Base-by-base conservation (phyloP, 2,113 vertebrate genomes). In the Irena cyanogastra region DNA sequence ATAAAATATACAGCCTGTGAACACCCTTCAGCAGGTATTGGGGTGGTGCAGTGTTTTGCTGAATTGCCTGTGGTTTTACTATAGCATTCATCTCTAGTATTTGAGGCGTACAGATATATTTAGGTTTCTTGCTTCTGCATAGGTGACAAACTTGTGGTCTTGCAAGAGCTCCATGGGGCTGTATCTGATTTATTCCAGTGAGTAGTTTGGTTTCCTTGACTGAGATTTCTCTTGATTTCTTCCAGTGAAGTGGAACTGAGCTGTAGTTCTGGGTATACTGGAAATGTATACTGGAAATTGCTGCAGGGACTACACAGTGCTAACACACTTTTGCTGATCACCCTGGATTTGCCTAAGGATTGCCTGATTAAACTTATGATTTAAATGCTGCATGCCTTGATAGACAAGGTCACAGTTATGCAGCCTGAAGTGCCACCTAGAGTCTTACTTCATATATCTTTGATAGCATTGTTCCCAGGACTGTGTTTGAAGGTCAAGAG, bases 341-440 rank as follows among this genome's bases (percentile, higher is more conserved):
- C 53, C 49, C 45, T 56, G 72, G 56, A n/a, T n/a, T 75, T 93
- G 82, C 72, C 91, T 75, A 74, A 89, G 61, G 86, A 87, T 88
- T 69, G 81, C 68, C 77, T 91, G 86, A 91, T 90, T 94, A 94
- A 94, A 92, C 30, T 30, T 72, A 33, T 3, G 30, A 66, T 94
- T 93, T 93, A 96, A 85, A 94, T 94, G 65, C 37, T 80, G 23
- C 2, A 0, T 91, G 35, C 88, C 78, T 95, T 83, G 76, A 93
- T 84, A 83, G 82, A 87, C 61, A 85, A 83, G 89, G 87, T 94
- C 95, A 94, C 63, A 63, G 94, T 97, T 96, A 80, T 12, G 68
- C 69, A 96, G 89, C 90, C 87, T 95, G 93, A 97, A 95, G 91
- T 97, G 93, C 97, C 95, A 97, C 93, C 96, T 96, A 93, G 94